Conservation (phyloP, 2,888 invertebrate species). For the Erebia ligea region DNA sequence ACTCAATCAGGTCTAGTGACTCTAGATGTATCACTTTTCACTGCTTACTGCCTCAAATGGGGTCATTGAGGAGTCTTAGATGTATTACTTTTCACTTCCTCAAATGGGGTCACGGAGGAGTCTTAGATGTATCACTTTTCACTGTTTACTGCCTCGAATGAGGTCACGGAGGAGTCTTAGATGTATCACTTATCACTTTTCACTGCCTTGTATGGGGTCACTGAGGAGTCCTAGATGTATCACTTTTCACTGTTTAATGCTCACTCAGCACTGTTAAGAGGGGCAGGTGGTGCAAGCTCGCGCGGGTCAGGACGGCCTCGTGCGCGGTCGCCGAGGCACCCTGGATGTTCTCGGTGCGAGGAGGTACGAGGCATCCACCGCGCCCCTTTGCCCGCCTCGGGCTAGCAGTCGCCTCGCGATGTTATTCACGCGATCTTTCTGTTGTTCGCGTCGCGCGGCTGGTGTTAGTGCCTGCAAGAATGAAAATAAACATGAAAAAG, state of each 20-base stretch:
- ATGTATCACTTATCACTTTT: no score
- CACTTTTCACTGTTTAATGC: not conserved
- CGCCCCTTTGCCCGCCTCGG: conserved; percentile 53
- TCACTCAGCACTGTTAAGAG: conserved; percentile 13
- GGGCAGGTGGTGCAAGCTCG: conserved; percentile 40
- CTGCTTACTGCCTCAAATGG: not conserved
- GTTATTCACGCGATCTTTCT: conserved; percentile 70
- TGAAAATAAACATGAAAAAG: not conserved
- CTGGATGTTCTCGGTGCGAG: conserved; percentile 56
- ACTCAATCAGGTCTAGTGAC: not conserved
- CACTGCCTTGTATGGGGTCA: not conserved
- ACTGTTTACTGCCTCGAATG: not conserved
- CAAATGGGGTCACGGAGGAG: not conserved
- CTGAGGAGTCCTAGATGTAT: not conserved
- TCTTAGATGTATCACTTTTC: not conserved
- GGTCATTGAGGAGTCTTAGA: no score
- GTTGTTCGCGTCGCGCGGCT: conserved; percentile 48
- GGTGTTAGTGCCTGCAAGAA: conserved; percentile 33
- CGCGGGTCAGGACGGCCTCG: conserved; percentile 45
- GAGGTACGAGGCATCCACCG: conserved; percentile 70
- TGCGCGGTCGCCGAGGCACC: conserved; percentile 45
- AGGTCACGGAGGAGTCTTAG: no score
- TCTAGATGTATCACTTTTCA: not conserved
- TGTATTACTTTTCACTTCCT: no score
- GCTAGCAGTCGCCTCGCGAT: conserved; percentile 68